Base-by-base conservation (phyloP, 2,113 vertebrate species). In the Macheiramphus alcinus region DNA sequence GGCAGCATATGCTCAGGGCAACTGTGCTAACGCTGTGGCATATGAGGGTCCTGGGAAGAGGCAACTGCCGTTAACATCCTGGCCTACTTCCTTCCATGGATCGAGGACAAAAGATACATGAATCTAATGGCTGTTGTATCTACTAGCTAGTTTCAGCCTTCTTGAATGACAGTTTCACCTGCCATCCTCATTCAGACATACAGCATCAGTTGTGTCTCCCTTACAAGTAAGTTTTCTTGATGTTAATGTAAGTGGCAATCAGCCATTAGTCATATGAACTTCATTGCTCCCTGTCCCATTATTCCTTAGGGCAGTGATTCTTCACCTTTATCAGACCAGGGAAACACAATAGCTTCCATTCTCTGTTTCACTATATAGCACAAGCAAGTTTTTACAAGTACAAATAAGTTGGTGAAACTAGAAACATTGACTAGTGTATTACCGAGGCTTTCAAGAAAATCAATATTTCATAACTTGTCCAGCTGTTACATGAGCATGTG, bases 141-240 rank as follows among this genome's bases (percentile, higher is more conserved):
- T 55, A 55, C 36, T 25, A 16, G 5, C 6, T 50, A 36, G 16
- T 73, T 90, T 75, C 78, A 80, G 16, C 6, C 11, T 52, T 23
- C n/a, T 40, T 70, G 26, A 82, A 81, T 53, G 29, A 55, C 6
- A 43, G 7, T 70, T 79, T 59, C 32, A 43, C 27, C 13, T 68
- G 11, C 18, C 17, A 29, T 32, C 7, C 15, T 16, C 2, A 6
- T 72, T 63, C 27, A 65, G 34, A 87, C 13, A 23, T 20, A 22
- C n/a, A 48, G 29, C 9, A 31, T 19, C 0, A 0, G 1, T 32
- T n/a, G 11, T 20, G 18, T 42, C 25, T 50, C 23, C 23, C 45
- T 65, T 68, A 42, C 26, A 83, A 38, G 10, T 65, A 48, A n/a
- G 23, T 36, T 61, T 83, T 75, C 36, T 66, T 36, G 73, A 63